phyloP scores from a whole-genome alignment of 2,797 vertebrate species.

The Crax fasciolata region DNA sequence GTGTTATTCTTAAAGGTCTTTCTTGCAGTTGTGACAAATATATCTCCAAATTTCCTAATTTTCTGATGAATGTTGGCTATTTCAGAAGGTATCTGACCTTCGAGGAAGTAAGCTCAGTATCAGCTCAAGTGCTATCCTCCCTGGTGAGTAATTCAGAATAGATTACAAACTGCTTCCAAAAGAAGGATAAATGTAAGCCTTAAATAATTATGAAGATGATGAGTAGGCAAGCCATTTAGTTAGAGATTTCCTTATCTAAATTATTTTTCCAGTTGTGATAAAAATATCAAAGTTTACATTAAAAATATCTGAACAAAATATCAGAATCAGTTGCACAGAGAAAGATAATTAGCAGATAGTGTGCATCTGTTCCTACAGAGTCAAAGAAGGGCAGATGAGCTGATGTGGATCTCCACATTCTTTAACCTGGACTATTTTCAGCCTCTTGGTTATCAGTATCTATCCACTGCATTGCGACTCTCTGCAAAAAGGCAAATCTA shows the following conservation, averaged over 20 bases:
- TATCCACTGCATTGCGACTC: conserved; percentile 49
- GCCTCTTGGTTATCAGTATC: not conserved
- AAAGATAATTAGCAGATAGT: conserved; percentile 65
- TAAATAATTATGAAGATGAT: conserved; percentile 67
- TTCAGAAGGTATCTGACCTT: conserved; percentile 30
- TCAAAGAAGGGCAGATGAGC: conserved; percentile 43
- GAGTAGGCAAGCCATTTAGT: conserved; percentile 60
- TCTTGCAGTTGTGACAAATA: not conserved
- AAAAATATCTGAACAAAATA: conserved; percentile 67
- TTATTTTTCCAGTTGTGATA: conserved; percentile 60
- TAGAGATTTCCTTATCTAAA: conserved; percentile 68
- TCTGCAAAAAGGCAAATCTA: not conserved
- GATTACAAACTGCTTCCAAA: conserved; percentile 55
- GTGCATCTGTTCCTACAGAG: conserved; percentile 40
- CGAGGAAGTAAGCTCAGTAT: not conserved
- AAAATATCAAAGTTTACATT: conserved; percentile 68
- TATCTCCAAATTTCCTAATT: not conserved
- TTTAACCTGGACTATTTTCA: conserved; percentile 67
- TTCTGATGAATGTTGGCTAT: not conserved
- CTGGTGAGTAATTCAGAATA: conserved; percentile 36
- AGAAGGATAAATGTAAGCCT: conserved; percentile 61
- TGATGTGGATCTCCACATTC: conserved; percentile 29
- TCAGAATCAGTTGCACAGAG: conserved; percentile 20
- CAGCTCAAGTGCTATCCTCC: not conserved
- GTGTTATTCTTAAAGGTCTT: not conserved